Conservation (phyloP, 2,797 vertebrate genomes). For the Poeciliopsis presidionis region DNA sequence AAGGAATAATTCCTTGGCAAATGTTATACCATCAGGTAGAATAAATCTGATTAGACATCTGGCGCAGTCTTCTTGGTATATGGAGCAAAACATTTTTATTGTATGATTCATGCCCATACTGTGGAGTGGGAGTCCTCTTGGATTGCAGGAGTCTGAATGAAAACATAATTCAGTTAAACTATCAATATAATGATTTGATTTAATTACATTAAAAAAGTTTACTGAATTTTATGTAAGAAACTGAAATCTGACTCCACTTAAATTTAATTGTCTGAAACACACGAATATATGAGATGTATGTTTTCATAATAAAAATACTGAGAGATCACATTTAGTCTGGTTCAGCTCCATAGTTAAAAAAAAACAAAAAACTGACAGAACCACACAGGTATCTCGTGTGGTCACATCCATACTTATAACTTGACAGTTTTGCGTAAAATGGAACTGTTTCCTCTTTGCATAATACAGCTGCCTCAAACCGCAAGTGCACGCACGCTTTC, state of each 20-base stretch:
- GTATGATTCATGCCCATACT: not conserved
- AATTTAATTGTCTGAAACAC: not conserved
- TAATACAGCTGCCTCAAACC: conserved; percentile 5
- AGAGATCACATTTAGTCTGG: not conserved
- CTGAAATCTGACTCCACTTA: not conserved
- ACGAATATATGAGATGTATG: not conserved
- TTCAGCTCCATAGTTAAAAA: not conserved
- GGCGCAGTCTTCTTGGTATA: not conserved
- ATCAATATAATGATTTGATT: not conserved
- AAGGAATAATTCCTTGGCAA: not conserved
- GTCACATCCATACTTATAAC: too few relatives aligned
- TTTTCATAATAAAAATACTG: not conserved
- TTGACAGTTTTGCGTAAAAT: not conserved
- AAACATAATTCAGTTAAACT: not conserved
- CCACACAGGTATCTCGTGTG: not conserved
- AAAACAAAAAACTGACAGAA: not conserved
- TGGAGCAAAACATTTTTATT: not conserved
- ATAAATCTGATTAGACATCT: not conserved
- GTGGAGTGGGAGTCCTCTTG: not conserved
- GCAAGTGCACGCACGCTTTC: not conserved
- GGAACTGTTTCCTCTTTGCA: not conserved
- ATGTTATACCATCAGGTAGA: not conserved
- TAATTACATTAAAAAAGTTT: not conserved
- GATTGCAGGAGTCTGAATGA: not conserved
- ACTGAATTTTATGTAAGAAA: too few relatives aligned